These are phyloP conservation scores for Tretioscincus oriximinensis DNA, from an alignment of 2,113 vertebrate genomes.

Conservation along the genomic window DNA sequence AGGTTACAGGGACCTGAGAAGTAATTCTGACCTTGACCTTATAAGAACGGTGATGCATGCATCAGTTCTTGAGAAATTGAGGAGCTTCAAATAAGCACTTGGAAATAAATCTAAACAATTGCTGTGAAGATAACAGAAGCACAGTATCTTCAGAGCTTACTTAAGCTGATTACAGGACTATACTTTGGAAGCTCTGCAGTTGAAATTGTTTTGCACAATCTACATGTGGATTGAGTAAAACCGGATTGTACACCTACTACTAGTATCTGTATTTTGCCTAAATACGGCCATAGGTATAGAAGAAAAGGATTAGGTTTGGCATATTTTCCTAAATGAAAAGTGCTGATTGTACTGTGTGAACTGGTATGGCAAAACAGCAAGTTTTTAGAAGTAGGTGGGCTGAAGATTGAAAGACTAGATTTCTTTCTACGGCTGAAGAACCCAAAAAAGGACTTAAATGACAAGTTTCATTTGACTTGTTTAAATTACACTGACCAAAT, in stretches of 20 bases:
- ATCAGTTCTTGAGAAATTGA: not conserved
- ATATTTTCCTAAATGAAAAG: not conserved
- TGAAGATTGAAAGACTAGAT: not conserved
- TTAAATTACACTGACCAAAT: not conserved
- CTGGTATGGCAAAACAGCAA: not conserved
- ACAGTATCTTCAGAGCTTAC: not conserved
- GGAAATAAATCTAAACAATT: slow-evolving; percentile 19
- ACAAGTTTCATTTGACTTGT: not conserved
- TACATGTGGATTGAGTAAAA: not conserved
- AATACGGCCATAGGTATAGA: too few relatives aligned
- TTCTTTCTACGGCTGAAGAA: not conserved
- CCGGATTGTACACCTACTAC: not conserved
- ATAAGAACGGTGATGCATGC: not conserved
- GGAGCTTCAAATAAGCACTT: slow-evolving; percentile 10
- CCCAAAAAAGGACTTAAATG: not conserved
- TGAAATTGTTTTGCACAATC: not conserved
- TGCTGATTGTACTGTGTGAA: not conserved
- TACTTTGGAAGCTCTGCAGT: not conserved
- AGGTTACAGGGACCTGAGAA: not conserved
- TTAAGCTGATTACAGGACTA: slow-evolving; percentile 21
- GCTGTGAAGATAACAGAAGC: not conserved
- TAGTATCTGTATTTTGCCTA: not conserved
- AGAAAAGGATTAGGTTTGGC: too few relatives aligned
- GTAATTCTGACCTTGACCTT: slow-evolving; percentile 13
- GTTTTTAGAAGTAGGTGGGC: not conserved